A percentile compares a stretch with the other conserved stretches of the same genome.
Conservation (phyloP, 2,113 vertebrate genomes). For the Tragelaphus scriptus region DNA sequence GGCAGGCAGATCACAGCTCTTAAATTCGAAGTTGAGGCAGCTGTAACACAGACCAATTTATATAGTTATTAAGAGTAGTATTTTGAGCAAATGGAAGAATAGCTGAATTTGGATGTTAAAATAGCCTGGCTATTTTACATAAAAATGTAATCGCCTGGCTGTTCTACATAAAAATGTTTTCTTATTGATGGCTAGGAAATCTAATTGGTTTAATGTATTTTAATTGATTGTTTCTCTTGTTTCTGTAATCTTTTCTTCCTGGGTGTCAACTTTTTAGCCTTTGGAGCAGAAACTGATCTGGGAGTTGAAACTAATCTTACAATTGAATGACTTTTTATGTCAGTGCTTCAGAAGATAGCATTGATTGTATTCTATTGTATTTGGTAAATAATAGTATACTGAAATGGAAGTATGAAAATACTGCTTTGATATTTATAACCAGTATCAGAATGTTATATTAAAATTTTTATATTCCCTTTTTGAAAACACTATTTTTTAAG, state of each 20-base stretch:
- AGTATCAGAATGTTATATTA: not conserved
- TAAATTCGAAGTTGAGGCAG: not conserved
- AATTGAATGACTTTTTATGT: not conserved
- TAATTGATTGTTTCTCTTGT: not conserved
- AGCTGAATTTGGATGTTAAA: conserved; percentile 16
- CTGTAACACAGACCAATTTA: conserved; percentile 9
- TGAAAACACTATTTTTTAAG: not conserved
- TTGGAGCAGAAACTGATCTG: not conserved
- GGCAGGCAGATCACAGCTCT: not conserved
- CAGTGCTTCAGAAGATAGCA: conserved; percentile 25
- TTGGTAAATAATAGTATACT: not conserved
- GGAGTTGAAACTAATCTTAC: not conserved
- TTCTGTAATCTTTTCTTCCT: not conserved
- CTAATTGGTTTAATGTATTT: conserved; percentile 17
- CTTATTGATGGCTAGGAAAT: not conserved
- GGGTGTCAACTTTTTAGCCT: not conserved
- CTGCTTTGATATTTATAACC: not conserved
- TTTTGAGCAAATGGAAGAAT: conserved; percentile 10
- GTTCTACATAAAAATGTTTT: not conserved
- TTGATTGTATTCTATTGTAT: not conserved
- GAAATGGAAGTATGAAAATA: not conserved
- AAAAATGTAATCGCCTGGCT: not conserved
- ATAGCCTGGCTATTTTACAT: not conserved
- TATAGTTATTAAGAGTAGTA: not conserved
- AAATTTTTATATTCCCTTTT: not conserved